Evolutionary conservation across 2,888 invertebrate species (phyloP).

Genomic region (Andrena camellia): DNA sequence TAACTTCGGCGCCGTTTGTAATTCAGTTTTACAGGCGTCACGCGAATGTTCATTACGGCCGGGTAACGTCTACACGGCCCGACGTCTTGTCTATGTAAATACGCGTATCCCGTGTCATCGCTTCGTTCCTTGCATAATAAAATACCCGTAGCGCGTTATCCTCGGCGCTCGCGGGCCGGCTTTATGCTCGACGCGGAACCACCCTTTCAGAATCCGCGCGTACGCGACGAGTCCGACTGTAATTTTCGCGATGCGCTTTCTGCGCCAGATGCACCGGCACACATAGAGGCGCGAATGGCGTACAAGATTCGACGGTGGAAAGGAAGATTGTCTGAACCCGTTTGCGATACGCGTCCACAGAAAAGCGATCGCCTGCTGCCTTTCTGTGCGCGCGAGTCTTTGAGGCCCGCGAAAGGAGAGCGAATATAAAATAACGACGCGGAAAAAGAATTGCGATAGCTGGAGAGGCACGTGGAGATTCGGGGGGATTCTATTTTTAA

Average conservation of each 20-base stretch:
- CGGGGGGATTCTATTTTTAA: constrained; percentile 28
- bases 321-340: background rate
- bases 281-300: background rate
- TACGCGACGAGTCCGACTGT: background rate
- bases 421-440: background rate
- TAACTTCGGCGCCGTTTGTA: constrained; percentile 55
- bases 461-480: constrained; percentile 7
- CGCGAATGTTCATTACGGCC: constrained; percentile 47
- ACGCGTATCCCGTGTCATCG: constrained; percentile 36
- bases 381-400: background rate
- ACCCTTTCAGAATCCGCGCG: background rate
- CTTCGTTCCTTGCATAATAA: constrained; percentile 56
- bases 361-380: background rate
- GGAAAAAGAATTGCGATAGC: constrained; percentile 1
- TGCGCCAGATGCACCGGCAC: background rate
- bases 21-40: constrained; percentile 52
- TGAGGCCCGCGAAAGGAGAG: background rate
- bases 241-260: background rate
- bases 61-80: constrained; percentile 26
- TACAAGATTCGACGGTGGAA: background rate
- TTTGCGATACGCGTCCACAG: background rate
- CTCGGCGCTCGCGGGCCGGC: background rate
- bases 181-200: background rate
- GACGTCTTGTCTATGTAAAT: constrained; percentile 48
- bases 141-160: constrained; percentile 31